A percentile compares a stretch with the other conserved stretches of the same genome.
phyloP scores from a whole-genome alignment of 2,888 invertebrate species.

The Lithophane semibrunnea region DNA sequence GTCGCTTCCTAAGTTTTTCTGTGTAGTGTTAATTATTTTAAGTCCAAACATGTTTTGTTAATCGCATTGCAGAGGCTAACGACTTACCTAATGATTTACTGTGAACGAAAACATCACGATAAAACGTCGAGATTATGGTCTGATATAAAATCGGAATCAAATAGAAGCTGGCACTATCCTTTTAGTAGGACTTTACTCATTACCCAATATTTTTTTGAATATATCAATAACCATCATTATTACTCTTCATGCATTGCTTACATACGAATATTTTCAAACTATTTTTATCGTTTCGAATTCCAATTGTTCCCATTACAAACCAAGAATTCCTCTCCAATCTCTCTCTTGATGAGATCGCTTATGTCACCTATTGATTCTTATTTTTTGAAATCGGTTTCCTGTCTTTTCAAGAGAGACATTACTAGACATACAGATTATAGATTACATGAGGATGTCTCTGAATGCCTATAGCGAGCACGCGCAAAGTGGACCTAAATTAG shows the following conservation, averaged over 20 bases:
- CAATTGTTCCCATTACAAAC: not conserved
- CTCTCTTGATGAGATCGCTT: not conserved
- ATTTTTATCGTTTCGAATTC: not conserved
- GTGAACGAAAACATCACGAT: constrained; percentile 9
- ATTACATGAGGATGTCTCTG: constrained; percentile 26
- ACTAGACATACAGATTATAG: not conserved
- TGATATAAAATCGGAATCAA: not conserved
- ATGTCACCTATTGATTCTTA: not conserved
- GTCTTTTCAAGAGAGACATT: not conserved
- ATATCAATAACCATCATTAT: not conserved
- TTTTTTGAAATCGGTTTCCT: not conserved
- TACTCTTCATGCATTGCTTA: not conserved
- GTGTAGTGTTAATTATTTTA: constrained; percentile 44
- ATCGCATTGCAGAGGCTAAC: constrained; percentile 17
- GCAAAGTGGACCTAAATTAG: constrained; percentile 37
- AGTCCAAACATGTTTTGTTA: constrained; percentile 22
- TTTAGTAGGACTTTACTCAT: not conserved
- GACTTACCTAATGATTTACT: constrained; percentile 11
- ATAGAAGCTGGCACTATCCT: not conserved
- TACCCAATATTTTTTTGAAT: not conserved
- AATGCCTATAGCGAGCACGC: constrained; percentile 2
- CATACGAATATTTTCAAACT: not conserved
- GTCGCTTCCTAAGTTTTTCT: constrained; percentile 60
- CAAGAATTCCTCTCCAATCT: not conserved
- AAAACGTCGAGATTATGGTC: not conserved